A percentile compares a stretch with the other conserved stretches of the same genome.
Conservation (phyloP, 2,888 invertebrate species). For the Lymantria dispar region DNA sequence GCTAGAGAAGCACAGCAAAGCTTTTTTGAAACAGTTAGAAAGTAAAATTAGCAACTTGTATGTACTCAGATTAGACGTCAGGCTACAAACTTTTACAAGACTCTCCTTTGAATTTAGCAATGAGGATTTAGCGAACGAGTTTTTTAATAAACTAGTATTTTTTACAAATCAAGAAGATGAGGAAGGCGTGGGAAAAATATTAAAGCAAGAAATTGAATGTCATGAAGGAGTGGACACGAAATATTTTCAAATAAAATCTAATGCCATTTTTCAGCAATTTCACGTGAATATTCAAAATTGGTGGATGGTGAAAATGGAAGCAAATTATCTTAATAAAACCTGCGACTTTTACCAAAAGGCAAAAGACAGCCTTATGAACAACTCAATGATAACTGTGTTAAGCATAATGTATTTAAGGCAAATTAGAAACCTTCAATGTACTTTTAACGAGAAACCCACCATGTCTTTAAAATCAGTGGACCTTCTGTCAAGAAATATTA, state of each 20-base stretch:
- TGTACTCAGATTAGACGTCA: constrained; percentile 8
- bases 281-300: constrained; percentile 18
- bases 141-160: constrained; percentile 16
- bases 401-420: neutral
- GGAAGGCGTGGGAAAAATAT: constrained; percentile 2
- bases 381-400: constrained; percentile 1
- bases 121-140: constrained; percentile 6
- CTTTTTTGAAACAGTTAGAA: neutral
- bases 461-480: neutral
- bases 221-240: neutral
- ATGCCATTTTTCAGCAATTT: constrained; percentile 14
- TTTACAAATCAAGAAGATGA: constrained; percentile 17
- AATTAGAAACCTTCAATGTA: neutral
- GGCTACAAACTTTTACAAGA: constrained; percentile 13
- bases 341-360: constrained; percentile 7
- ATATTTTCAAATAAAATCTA: constrained; percentile 5
- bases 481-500: neutral
- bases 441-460: neutral
- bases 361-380: constrained; percentile 2
- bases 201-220: constrained; percentile 13
- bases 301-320: constrained; percentile 8
- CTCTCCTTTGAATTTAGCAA: constrained; percentile 2
- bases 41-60: constrained; percentile 4
- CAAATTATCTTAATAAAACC: neutral
- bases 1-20: constrained; percentile 2